Conservation (phyloP, 2,797 vertebrate genomes). For the Setipinna tenuifilis region DNA sequence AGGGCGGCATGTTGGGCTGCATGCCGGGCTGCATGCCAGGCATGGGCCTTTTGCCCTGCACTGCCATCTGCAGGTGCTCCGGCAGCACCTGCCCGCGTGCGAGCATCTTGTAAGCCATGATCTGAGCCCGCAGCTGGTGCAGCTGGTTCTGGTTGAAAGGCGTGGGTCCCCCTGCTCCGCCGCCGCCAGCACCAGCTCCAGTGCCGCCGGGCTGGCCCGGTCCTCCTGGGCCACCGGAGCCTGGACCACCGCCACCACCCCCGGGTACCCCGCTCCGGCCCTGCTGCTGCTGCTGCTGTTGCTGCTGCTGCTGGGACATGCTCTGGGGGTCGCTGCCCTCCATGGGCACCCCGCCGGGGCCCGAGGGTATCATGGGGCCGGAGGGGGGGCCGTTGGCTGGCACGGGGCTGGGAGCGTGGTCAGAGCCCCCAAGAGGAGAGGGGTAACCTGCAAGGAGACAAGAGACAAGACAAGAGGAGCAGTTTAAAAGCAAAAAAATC, state of each 20-base stretch:
- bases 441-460: slow-evolving; percentile 69
- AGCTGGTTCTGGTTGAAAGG: slow-evolving; percentile 97
- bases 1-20: slow-evolving; percentile 87
- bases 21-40: slow-evolving; percentile 87
- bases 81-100: slow-evolving; percentile 88
- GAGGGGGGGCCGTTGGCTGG: slow-evolving; percentile 90
- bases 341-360: slow-evolving; percentile 78
- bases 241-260: slow-evolving; percentile 55
- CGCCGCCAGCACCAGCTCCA: slow-evolving; percentile 55
- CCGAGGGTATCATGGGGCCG: slow-evolving; percentile 85
- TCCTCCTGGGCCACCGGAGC: slow-evolving; percentile 37
- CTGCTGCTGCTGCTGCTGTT: slow-evolving; percentile 62
- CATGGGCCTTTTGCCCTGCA: slow-evolving; percentile 94
- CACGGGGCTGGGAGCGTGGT: slow-evolving; percentile 92
- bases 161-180: slow-evolving; percentile 75
- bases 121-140: slow-evolving; percentile 93
- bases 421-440: slow-evolving; percentile 84
- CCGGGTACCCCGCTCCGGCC: slow-evolving; percentile 27
- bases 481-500: no score
- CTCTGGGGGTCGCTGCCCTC: slow-evolving; percentile 82
- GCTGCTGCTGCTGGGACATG: slow-evolving; percentile 80
- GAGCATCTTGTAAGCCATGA: slow-evolving; percentile 98
- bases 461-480: background rate
- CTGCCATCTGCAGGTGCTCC: slow-evolving; percentile 93
- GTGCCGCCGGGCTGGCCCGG: slow-evolving; percentile 25